Evolutionary conservation across 1,140 invertebrate species (phyloP).

Genomic region (Bombus haemorrhoidalis): DNA sequence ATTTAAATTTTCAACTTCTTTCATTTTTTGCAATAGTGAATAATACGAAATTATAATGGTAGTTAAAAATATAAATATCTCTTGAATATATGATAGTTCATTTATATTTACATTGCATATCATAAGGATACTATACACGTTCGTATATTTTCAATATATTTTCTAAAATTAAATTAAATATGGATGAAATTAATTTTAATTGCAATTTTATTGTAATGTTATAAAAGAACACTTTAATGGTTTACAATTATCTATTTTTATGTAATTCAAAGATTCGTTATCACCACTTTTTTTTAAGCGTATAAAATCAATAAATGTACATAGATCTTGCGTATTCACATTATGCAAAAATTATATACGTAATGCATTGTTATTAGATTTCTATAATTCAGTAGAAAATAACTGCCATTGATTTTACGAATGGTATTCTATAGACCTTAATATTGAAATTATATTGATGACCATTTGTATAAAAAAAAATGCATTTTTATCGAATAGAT

Average conservation of each 20-base stretch:
- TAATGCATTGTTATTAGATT: slow-evolving; percentile 6
- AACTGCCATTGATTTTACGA: slow-evolving; percentile 11
- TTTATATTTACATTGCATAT: neutral
- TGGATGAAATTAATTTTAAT: slow-evolving; percentile 15
- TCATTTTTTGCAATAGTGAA: neutral
- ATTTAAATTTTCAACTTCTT: neutral
- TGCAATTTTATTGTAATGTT: slow-evolving; percentile 57
- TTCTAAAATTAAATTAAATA: neutral
- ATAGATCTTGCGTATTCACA: neutral
- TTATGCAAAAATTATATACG: slow-evolving; percentile 16
- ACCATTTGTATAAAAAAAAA: slow-evolving; percentile 34
- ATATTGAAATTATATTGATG: slow-evolving; percentile 20
- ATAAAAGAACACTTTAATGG: slow-evolving; percentile 65
- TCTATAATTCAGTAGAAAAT: neutral
- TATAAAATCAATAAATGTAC: slow-evolving; percentile 11
- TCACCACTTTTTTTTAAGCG: slow-evolving; percentile 20
- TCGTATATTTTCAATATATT: neutral
- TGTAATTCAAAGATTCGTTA: slow-evolving; percentile 15
- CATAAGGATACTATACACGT: neutral
- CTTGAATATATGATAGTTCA: neutral
- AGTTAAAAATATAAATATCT: neutral
- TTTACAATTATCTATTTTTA: slow-evolving; percentile 23
- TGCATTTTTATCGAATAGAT: slow-evolving; percentile 32
- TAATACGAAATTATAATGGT: neutral
- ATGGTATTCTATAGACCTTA: slow-evolving; percentile 1